phyloP scores from a whole-genome alignment of 2,113 vertebrate genomes.

The Tor tambroides region DNA sequence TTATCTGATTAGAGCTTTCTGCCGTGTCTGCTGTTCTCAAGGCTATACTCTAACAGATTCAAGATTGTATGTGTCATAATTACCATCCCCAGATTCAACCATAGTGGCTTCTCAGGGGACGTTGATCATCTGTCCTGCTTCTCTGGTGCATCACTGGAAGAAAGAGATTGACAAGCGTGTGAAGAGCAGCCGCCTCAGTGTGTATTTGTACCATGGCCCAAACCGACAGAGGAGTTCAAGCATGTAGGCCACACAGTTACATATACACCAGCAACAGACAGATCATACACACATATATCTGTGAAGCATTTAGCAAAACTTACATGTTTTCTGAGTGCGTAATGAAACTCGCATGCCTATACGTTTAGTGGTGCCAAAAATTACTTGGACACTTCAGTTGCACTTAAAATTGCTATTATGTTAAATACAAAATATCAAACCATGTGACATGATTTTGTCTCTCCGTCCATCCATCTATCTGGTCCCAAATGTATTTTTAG shows the following conservation, averaged over 20 bases:
- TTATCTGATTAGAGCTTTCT: background rate
- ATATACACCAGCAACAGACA: too few species aligned
- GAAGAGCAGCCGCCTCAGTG: slow-evolving; percentile 71
- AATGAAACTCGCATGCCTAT: too few species aligned
- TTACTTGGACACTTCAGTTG: too few species aligned
- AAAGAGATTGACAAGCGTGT: slow-evolving; percentile 87
- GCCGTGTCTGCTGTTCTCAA: background rate
- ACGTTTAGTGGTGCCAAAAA: too few species aligned
- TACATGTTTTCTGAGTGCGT: too few species aligned
- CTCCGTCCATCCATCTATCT: too few species aligned
- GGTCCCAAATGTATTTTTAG: too few species aligned
- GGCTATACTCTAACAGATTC: background rate
- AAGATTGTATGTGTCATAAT: background rate
- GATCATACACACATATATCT: too few species aligned
- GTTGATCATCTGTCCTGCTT: slow-evolving; percentile 92
- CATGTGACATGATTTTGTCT: too few species aligned
- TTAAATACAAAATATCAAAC: too few species aligned
- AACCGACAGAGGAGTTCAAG: slow-evolving; percentile 78
- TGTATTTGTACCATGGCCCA: slow-evolving; percentile 90
- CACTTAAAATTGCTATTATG: too few species aligned
- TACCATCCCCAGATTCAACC: slow-evolving; percentile 73
- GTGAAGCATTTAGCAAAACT: too few species aligned
- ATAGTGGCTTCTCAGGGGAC: slow-evolving; percentile 78
- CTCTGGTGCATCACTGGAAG: slow-evolving; percentile 97
- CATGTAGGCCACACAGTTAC: slow-evolving; percentile 75